Conservation (phyloP, 2,888 invertebrate genomes). For the Eurois occulta region DNA sequence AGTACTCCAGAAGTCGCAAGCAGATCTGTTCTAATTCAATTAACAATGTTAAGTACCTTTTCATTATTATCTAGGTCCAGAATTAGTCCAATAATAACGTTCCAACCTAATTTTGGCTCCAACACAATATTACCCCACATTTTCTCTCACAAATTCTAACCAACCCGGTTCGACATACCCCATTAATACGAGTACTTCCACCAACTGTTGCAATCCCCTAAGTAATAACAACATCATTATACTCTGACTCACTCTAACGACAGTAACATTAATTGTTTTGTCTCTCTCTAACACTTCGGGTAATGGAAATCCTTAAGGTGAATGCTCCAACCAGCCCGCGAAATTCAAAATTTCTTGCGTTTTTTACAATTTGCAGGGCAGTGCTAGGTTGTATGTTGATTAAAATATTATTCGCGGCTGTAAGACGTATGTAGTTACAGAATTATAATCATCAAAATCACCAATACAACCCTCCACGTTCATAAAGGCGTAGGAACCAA, state of each 20-base stretch:
- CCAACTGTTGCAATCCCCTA: conserved; percentile 19
- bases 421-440: no score
- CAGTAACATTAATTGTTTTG: background rate
- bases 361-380: no score
- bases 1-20: background rate
- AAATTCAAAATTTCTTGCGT: no score
- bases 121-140: background rate
- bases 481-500: no score
- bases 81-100: background rate
- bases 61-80: background rate
- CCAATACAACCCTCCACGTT: no score
- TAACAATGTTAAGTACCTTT: background rate
- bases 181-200: conserved; percentile 24
- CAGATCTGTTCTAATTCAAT: no score
- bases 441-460: no score
- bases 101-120: background rate
- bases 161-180: background rate
- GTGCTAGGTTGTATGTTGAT: no score
- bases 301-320: conserved; percentile 19
- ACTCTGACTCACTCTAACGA: background rate
- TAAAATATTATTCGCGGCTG: no score
- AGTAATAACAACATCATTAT: conserved; percentile 28
- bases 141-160: conserved; percentile 10
- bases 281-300: conserved; percentile 26
- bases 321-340: no score